These are phyloP conservation scores for Calyptomena viridis DNA, from an alignment of 2,113 vertebrate species.

Conservation along the genomic window DNA sequence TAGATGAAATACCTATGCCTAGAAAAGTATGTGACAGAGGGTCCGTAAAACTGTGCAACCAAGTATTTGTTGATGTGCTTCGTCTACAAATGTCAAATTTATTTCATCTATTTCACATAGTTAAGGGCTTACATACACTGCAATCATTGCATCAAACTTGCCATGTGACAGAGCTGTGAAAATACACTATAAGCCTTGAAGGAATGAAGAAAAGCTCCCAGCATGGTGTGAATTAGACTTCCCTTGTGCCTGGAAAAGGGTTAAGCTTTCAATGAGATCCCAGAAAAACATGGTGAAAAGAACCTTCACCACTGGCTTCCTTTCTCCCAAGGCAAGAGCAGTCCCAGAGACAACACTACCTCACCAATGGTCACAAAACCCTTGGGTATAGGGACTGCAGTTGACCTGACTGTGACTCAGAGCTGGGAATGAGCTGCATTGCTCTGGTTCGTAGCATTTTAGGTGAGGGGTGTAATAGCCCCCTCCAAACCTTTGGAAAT, in stretches of 20 bases:
- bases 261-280: neutral
- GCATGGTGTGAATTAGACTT: neutral
- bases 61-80: neutral
- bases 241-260: neutral
- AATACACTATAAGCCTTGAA: neutral
- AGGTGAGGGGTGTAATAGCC: neutral
- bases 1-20: neutral
- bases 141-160: neutral
- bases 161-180: neutral
- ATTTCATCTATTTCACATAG: neutral
- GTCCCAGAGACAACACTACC: rapidly evolving
- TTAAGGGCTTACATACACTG: neutral
- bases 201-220: neutral
- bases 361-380: neutral
- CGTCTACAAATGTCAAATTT: neutral
- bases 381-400: rapidly evolving
- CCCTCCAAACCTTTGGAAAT: neutral
- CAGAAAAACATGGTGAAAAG: neutral
- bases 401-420: neutral
- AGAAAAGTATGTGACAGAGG: neutral
- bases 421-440: rapidly evolving
- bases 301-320: neutral
- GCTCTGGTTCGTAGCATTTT: neutral
- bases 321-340: neutral
- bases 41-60: neutral